These are phyloP conservation scores for Ectemnius lituratus DNA, from an alignment of 2,888 invertebrate species.

Conservation along the genomic window DNA sequence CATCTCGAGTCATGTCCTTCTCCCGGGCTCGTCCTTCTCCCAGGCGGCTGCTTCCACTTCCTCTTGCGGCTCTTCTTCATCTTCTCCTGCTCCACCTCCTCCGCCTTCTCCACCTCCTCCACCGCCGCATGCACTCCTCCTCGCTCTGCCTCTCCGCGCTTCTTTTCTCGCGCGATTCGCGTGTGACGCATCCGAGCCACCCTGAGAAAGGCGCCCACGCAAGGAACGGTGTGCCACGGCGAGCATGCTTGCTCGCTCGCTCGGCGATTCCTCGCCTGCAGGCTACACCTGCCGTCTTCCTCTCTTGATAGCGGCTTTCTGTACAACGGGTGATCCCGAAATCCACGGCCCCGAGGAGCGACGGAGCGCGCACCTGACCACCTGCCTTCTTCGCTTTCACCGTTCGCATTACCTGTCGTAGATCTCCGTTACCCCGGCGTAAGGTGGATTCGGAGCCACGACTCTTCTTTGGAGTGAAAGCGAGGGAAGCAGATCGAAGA, in stretches of 20 bases:
- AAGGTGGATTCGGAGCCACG: slow-evolving; percentile 30
- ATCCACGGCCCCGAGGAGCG: slow-evolving; percentile 25
- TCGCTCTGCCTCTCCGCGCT: slow-evolving; percentile 18
- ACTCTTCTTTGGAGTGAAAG: slow-evolving; percentile 45
- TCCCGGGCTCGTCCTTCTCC: slow-evolving; percentile 16
- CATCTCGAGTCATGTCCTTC: slow-evolving; percentile 34
- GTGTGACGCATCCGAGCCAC: slow-evolving; percentile 73
- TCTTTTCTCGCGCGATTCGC: slow-evolving; percentile 59
- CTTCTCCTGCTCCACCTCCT: slow-evolving; percentile 21
- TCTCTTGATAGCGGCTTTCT: slow-evolving; percentile 21
- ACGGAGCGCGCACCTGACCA: slow-evolving; percentile 27
- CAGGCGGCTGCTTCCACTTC: slow-evolving; percentile 32
- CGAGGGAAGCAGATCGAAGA: slow-evolving; percentile 17
- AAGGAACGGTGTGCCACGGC: slow-evolving; percentile 4
- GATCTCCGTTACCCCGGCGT: slow-evolving; percentile 43
- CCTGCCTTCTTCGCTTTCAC: slow-evolving; percentile 44
- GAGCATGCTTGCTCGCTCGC: slow-evolving; percentile 44
- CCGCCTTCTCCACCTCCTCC: slow-evolving; percentile 13
- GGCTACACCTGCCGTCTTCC: slow-evolving; percentile 65
- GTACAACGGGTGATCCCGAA: slow-evolving; percentile 63
- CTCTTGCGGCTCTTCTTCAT: slow-evolving; percentile 29
- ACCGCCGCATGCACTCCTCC: slow-evolving; percentile 16
- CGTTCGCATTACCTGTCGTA: slow-evolving; percentile 26
- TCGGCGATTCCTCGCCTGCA: slow-evolving; percentile 61
- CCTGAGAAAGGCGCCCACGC: slow-evolving; percentile 75